Evolutionary conservation across 2,113 vertebrate species (phyloP).

Genomic region (Pao palembangensis): DNA sequence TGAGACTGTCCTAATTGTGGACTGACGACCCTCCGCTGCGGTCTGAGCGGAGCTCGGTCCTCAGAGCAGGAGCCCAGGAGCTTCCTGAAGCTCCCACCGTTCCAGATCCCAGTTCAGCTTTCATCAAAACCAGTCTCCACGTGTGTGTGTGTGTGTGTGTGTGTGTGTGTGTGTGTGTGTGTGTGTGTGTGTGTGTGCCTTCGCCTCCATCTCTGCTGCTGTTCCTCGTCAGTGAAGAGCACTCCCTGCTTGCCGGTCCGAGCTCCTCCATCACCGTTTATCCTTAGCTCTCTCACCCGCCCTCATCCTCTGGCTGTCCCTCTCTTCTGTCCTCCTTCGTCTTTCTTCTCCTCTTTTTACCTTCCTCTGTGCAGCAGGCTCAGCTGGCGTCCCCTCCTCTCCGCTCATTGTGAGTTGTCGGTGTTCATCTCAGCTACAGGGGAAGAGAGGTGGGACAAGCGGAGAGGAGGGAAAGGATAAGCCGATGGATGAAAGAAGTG

Average conservation of each 20-base stretch:
- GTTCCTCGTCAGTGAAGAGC: conserved; percentile 66
- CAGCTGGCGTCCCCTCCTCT: conserved; percentile 56
- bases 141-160: conserved; percentile 23
- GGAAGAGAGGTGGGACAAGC: no score
- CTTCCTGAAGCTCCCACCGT: no score
- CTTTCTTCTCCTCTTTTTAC: conserved; percentile 17
- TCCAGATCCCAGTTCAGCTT: not conserved
- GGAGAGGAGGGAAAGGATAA: no score
- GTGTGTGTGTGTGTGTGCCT: conserved; percentile 73
- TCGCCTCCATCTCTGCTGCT: conserved; percentile 71
- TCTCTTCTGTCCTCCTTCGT: conserved; percentile 12
- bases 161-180: conserved; percentile 20
- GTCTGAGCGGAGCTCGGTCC: no score
- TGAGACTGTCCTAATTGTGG: no score
- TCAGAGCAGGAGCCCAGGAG: no score
- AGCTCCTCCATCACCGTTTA: conserved; percentile 75
- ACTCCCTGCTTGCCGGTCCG: conserved; percentile 60
- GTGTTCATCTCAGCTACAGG: no score
- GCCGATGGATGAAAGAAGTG: no score
- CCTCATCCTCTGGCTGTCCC: conserved; percentile 19
- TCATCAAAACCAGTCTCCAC: conserved; percentile 5
- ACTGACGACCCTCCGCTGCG: no score
- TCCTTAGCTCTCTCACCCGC: conserved; percentile 41
- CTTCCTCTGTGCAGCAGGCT: conserved; percentile 38
- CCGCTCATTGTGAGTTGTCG: no score